Base-by-base conservation (phyloP, 2,888 invertebrate genomes). In the Aleiodes alternator region DNA sequence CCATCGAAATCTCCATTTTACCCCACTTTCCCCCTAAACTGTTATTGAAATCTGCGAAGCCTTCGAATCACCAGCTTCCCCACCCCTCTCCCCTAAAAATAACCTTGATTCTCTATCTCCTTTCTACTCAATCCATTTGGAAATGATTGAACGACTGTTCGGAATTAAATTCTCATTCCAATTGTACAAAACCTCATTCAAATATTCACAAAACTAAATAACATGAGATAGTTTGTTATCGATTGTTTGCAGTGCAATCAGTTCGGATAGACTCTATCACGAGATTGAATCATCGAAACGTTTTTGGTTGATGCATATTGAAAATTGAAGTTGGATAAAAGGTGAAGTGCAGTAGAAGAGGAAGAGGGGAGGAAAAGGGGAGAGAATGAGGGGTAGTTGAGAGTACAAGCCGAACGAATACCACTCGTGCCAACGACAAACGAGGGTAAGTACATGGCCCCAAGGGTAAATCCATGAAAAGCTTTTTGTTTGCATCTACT, bases 401-500 rank as follows among this genome's bases (percentile, higher is more conserved):
- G 61, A 76, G 59, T 48, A 75, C 56, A 71, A 61, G 66, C 53
- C 64, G 64, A 76, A 76, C 66, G 72, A 70, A 76, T 64, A 53
- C 78, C 78, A 75, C 51, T 59, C 66, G 72, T 57, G 69, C 69
- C 75, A 73, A 70, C 69, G 75, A 76, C 71, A 68, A 78, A 76
- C 72, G 78, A 70, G 78, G 78, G 75, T 79, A 74, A 80, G 78
- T 76, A 75, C 77, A 79, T 74, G 69, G 74, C 79, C 80, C 75
- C 73, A 72, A 76, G 80, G 77, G 78, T 79, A 78, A 78, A 78
- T 80, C 78, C 79, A 78, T 76, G 79, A 79, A 80, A 79, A 76
- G 78, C 79, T 79, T 79, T 79, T 79, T 79, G 79, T 80, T 79
- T 80, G 76, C 76, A 64, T 64, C 72, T 78, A 79, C 80, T 72